Base-by-base conservation (phyloP, 2,888 invertebrate genomes). In the Parascotia fuliginaria region DNA sequence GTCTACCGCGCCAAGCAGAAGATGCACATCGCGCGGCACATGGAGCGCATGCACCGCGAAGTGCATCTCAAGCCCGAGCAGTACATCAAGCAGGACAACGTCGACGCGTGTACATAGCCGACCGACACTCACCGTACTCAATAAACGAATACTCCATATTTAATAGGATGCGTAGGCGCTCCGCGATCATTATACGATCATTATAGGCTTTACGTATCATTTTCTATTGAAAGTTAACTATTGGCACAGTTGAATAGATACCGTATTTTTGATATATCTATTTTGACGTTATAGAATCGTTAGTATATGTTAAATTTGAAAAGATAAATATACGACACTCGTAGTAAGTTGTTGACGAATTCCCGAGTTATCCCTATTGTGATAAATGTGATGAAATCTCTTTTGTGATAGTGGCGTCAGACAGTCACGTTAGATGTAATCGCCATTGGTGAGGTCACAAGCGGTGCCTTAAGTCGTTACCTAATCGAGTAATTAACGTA, bases 1-100 rank as follows among this genome's bases (percentile, higher is more conserved):
- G 95, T 95, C n/a, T 96, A 96, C 84, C 94, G 96, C 73, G 96
- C 96, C 77, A 96, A 96, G 80, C 96, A 96, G 85, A 96, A 96
- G 92, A 96, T 96, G 96, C 96, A 96, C 84, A 96, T 96, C 83
- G 95, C 95, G 44, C 93, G 96, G 46, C 96, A 96, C 85, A 96
- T 96, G 95, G 96, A 96, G 85, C 93, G 96, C 55, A 96, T 96
- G 96, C 96, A 96, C 77, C 95, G 95, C 82, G 95, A 95, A 79
- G 93, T 94, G 63, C 92, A 89, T 80, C 71, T 90, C 65, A 92
- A 92, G 75, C 89, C 89, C 43, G 92, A 93, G 53, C 86, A 86
- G 62, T 89, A 85, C 82, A 79, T 92, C 60, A 91, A 89, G 70
- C 87, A 88, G 79, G 91, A 92, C 81, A 89, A 91, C 83, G 86